Conservation (phyloP, 2,888 invertebrate species). For the Oligia latruncula region DNA sequence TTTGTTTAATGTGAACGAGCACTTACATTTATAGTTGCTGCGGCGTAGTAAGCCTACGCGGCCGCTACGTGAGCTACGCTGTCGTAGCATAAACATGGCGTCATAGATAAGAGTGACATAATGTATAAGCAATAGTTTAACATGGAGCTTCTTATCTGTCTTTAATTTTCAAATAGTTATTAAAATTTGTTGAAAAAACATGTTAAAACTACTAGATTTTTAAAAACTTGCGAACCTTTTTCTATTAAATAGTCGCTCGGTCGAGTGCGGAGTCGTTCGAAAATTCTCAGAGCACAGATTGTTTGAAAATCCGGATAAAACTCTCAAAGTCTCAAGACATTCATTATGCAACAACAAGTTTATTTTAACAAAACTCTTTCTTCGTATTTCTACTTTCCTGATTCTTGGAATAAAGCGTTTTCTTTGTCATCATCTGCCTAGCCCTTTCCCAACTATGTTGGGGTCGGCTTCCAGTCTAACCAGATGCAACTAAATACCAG, state of each 20-base stretch:
- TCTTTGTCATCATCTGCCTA: not conserved
- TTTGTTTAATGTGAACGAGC: not conserved
- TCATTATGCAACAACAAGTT: constrained; percentile 21
- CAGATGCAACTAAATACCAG: no score
- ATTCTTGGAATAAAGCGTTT: not conserved
- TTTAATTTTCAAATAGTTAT: not conserved
- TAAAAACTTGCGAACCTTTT: not conserved
- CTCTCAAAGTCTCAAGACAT: constrained; percentile 26
- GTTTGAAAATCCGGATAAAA: constrained; percentile 36
- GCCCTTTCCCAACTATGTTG: no score
- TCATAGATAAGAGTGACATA: not conserved
- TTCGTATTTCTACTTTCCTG: not conserved
- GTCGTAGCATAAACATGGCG: not conserved
- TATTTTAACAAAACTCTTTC: constrained; percentile 23
- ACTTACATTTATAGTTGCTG: not conserved
- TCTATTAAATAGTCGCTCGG: not conserved
- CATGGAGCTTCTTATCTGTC: no score
- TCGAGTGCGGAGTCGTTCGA: not conserved
- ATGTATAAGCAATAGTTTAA: not conserved
- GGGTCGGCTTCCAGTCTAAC: no score
- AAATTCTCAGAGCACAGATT: constrained; percentile 20
- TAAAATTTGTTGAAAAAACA: not conserved
- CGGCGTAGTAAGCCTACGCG: not conserved
- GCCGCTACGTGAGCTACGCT: not conserved
- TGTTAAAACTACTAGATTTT: not conserved